A percentile compares a stretch with the other conserved stretches of the same genome.
phyloP scores from a whole-genome alignment of 1,140 invertebrate species.

The Streblospio benedicti region DNA sequence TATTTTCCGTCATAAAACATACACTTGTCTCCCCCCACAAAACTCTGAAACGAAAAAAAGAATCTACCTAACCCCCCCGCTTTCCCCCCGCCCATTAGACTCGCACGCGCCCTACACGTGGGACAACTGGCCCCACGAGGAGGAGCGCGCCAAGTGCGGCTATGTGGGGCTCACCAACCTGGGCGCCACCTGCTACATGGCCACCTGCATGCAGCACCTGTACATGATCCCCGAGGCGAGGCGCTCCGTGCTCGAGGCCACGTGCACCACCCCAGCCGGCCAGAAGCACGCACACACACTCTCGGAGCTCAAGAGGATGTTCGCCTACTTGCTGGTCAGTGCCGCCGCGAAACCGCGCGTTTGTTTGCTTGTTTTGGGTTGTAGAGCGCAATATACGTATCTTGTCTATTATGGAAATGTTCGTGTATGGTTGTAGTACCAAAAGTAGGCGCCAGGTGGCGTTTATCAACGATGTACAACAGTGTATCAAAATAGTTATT shows the following conservation, averaged over 20 bases:
- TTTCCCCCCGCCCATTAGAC: slow-evolving; percentile 50
- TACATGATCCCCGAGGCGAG: slow-evolving; percentile 92
- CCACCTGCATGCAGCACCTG: slow-evolving; percentile 89
- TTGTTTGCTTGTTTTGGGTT: slow-evolving; percentile 1
- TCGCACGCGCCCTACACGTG: slow-evolving; percentile 75
- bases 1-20: no score
- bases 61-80: not conserved
- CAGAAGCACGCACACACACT: slow-evolving; percentile 73
- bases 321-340: slow-evolving; percentile 75
- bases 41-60: not conserved
- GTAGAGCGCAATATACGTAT: no score
- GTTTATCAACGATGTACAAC: no score
- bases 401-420: no score
- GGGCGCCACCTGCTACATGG: slow-evolving; percentile 96
- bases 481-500: no score
- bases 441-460: no score
- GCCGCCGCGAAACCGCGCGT: not conserved
- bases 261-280: slow-evolving; percentile 38
- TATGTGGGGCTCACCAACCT: slow-evolving; percentile 89
- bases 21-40: no score
- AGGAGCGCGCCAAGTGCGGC: slow-evolving; percentile 82
- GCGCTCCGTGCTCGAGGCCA: slow-evolving; percentile 65
- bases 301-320: slow-evolving; percentile 84
- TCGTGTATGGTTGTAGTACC: no score
- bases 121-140: slow-evolving; percentile 95